A percentile compares a stretch with the other conserved stretches of the same genome.
Conservation (phyloP, 2,797 vertebrate genomes). For the Centroberyx gerrardi region DNA sequence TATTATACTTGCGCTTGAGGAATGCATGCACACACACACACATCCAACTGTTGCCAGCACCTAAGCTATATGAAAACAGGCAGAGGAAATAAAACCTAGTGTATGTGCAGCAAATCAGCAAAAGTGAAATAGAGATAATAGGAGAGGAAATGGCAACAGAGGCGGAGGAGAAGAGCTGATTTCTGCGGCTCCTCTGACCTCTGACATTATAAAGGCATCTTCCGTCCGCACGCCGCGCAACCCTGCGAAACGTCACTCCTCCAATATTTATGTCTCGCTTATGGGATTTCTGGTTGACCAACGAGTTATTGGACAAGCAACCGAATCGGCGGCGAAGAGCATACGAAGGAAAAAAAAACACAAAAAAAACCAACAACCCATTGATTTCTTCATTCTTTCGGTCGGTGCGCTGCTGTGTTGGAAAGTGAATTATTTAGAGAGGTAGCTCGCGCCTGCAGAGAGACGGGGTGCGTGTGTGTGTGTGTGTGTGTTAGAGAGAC, state of each 20-base stretch:
- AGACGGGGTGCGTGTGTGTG: not conserved
- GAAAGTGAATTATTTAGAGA: conserved; percentile 50
- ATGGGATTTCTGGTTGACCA: conserved; percentile 17
- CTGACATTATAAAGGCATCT: conserved; percentile 21
- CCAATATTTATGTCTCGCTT: conserved; percentile 39
- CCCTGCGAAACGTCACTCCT: not conserved
- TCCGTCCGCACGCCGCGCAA: not conserved
- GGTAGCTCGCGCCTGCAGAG: not conserved
- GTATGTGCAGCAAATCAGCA: not conserved
- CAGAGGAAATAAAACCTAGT: not conserved
- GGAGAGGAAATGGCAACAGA: not conserved
- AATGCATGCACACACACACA: too few relatives aligned
- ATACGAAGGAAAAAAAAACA: not conserved
- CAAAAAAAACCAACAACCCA: not conserved
- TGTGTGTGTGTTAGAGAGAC: not conserved
- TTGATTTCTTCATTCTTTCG: conserved; percentile 21
- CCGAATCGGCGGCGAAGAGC: not conserved
- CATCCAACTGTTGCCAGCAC: too few relatives aligned
- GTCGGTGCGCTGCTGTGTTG: not conserved
- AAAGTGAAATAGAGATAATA: not conserved
- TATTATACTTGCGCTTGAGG: too few relatives aligned
- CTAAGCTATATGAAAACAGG: not conserved
- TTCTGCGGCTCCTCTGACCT: conserved; percentile 13
- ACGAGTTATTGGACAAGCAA: conserved; percentile 26
- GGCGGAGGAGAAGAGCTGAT: not conserved